These are phyloP conservation scores for Scrobipalpa costella DNA, from an alignment of 2,888 invertebrate species.

Conservation along the genomic window DNA sequence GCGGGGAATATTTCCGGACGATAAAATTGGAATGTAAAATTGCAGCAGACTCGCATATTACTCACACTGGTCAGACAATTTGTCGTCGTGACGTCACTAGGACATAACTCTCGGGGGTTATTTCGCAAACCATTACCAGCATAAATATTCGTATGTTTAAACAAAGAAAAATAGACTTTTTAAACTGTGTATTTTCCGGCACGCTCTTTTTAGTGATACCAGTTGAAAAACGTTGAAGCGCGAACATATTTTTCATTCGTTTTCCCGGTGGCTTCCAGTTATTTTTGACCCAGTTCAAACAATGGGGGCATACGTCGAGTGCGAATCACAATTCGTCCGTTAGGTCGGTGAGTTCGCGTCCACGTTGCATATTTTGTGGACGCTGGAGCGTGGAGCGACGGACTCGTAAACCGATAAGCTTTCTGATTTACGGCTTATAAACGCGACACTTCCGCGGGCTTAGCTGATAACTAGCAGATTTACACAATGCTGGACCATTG, in stretches of 20 bases:
- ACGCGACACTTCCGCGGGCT: conserved; percentile 69
- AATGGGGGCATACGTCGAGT: conserved; percentile 27
- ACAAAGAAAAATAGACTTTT: conserved; percentile 33
- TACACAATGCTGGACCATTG: conserved; percentile 42
- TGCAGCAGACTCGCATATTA: conserved; percentile 51
- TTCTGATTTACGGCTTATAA: conserved; percentile 73
- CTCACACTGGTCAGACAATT: conserved; percentile 65
- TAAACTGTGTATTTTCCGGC: conserved; percentile 28
- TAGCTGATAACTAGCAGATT: conserved; percentile 49
- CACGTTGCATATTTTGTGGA: conserved; percentile 63
- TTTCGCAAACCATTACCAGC: conserved; percentile 60
- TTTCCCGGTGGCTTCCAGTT: conserved; percentile 22
- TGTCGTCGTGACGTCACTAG: conserved; percentile 60
- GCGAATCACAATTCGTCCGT: conserved; percentile 17
- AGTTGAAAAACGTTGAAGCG: conserved; percentile 30
- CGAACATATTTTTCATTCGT: conserved; percentile 31
- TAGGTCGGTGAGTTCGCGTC: conserved; percentile 34
- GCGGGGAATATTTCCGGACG: conserved; percentile 27
- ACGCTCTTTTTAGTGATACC: conserved; percentile 31
- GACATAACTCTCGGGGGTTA: conserved; percentile 58
- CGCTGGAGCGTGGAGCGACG: conserved; percentile 47
- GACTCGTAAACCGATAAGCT: conserved; percentile 69
- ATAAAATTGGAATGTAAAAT: conserved; percentile 49
- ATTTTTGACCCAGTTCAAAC: conserved; percentile 29
- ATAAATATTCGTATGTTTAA: conserved; percentile 42